A percentile compares a stretch with the other conserved stretches of the same genome.
phyloP scores from a whole-genome alignment of 2,888 invertebrate species.

The Ptycholaimellus sp. region DNA sequence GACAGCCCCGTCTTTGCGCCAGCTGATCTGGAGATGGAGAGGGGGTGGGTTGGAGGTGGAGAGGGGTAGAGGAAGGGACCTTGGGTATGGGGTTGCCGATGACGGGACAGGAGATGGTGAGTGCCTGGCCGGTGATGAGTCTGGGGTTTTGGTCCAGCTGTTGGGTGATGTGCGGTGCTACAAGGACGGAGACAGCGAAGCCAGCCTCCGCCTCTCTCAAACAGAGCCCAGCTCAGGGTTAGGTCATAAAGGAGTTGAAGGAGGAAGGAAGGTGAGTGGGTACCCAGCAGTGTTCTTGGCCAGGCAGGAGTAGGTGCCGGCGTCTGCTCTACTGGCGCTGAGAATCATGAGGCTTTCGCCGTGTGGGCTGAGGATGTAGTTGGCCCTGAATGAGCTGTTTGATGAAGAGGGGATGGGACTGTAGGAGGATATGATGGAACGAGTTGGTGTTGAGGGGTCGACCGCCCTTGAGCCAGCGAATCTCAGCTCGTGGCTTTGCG shows the following conservation, averaged over 20 bases:
- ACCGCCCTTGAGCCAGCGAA: constrained; percentile 37
- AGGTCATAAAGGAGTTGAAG: too few relatives aligned
- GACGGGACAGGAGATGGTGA: constrained; percentile 34
- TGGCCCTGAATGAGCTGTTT: too few relatives aligned
- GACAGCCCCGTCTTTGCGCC: constrained; percentile 9
- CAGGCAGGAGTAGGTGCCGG: constrained; percentile 40
- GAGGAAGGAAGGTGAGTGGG: constrained; percentile 25
- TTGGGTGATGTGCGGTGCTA: constrained; percentile 19
- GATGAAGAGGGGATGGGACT: too few relatives aligned
- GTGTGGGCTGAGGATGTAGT: constrained; percentile 19
- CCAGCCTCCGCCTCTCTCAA: constrained; percentile 7
- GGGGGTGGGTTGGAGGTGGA: not conserved
- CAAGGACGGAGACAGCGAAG: constrained; percentile 14
- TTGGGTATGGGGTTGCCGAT: constrained; percentile 33
- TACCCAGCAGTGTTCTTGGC: constrained; percentile 42
- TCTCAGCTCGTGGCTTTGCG: not conserved
- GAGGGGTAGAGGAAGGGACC: too few relatives aligned
- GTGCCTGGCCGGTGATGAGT: constrained; percentile 32
- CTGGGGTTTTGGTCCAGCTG: constrained; percentile 22
- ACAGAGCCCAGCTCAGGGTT: too few relatives aligned
- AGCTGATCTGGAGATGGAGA: constrained; percentile 8
- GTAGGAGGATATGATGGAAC: too few relatives aligned
- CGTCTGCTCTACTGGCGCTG: constrained; percentile 28
- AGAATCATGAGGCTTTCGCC: constrained; percentile 22
- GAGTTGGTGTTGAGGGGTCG: constrained; percentile 15